Evolutionary conservation across 2,113 vertebrate species (phyloP).

Genomic region (Cavia aperea): DNA sequence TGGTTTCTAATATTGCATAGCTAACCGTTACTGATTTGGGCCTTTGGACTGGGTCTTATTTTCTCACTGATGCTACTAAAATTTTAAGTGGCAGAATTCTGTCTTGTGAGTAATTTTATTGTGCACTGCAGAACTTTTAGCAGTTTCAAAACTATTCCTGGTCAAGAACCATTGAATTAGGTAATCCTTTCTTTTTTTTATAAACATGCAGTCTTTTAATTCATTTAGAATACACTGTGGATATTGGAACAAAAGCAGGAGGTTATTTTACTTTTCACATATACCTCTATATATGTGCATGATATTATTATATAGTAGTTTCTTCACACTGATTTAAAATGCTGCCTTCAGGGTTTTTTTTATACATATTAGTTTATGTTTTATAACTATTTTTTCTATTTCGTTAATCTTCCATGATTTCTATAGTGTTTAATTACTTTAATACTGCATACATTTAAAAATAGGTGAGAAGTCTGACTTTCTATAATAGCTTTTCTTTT

Average conservation of each 20-base stretch:
- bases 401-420: conserved; percentile 29
- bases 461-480: background rate
- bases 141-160: background rate
- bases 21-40: background rate
- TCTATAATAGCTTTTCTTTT: background rate
- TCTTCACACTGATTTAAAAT: background rate
- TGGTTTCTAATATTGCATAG: background rate
- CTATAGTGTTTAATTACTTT: conserved; percentile 31
- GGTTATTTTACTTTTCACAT: conserved; percentile 7
- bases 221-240: background rate
- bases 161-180: background rate
- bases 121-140: background rate
- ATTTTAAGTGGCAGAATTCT: background rate
- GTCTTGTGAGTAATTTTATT: background rate
- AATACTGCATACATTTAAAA: conserved; percentile 4
- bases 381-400: conserved; percentile 17
- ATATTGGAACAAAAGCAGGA: background rate
- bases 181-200: background rate
- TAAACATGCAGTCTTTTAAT: background rate
- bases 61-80: background rate
- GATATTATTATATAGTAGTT: background rate
- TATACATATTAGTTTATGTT: conserved; percentile 1
- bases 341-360: conserved; percentile 18
- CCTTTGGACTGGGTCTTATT: background rate
- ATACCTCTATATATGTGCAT: background rate